Conservation (phyloP, 2,888 invertebrate genomes). For the Parnassius glacialis region DNA sequence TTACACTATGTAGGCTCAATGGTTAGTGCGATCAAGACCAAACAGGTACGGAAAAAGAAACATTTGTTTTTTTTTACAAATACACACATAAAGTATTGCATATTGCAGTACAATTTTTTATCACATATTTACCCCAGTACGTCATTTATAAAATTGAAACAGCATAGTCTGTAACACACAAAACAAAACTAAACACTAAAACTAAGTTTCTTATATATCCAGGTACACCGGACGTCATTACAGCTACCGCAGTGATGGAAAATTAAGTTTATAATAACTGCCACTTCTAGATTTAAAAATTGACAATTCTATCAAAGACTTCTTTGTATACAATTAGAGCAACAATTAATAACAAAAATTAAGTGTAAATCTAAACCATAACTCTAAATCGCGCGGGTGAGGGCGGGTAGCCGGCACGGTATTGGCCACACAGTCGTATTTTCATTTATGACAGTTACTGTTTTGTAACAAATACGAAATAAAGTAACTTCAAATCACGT, state of each 20-base stretch:
- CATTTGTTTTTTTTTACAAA: conserved; percentile 9
- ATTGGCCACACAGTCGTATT: too few relatives aligned
- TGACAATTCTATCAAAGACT: too few relatives aligned
- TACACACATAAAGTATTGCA: conserved; percentile 5
- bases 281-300: too few relatives aligned
- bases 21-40: too few relatives aligned
- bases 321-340: too few relatives aligned
- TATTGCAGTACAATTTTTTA: conserved; percentile 8
- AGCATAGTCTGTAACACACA: not conserved
- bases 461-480: too few relatives aligned
- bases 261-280: not conserved
- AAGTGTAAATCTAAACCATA: too few relatives aligned
- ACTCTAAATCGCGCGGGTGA: too few relatives aligned
- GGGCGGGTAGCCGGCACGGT: too few relatives aligned
- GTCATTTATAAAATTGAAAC: not conserved
- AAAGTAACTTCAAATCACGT: too few relatives aligned
- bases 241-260: not conserved
- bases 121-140: conserved; percentile 7
- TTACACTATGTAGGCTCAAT: not conserved
- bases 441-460: too few relatives aligned
- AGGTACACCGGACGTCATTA: conserved; percentile 14
- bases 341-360: too few relatives aligned
- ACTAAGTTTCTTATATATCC: conserved; percentile 3
- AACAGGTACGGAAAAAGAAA: not conserved
- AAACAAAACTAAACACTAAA: not conserved